Evolutionary conservation across 2,888 invertebrate species (phyloP).

Genomic region (Sepioteuthis lessoniana): DNA sequence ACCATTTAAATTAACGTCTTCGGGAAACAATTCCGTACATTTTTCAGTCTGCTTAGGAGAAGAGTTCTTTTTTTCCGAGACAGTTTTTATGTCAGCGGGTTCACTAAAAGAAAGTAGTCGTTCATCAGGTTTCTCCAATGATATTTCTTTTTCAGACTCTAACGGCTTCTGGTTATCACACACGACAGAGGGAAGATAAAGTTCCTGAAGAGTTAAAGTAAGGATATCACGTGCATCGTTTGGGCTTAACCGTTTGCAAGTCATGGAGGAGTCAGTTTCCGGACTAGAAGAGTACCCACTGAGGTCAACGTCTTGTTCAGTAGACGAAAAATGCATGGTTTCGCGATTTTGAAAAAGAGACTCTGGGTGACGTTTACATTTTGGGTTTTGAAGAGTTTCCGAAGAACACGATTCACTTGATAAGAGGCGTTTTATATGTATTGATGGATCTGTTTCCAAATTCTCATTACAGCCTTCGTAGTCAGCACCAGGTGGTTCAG

Average conservation of each 20-base stretch:
- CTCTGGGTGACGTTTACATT: not conserved
- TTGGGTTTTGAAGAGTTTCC: not conserved
- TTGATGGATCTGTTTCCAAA: not conserved
- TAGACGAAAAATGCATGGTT: not conserved
- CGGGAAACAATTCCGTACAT: too few relatives aligned
- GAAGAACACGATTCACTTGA: not conserved
- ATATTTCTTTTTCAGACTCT: too few relatives aligned
- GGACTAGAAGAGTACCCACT: not conserved
- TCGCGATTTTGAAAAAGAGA: not conserved
- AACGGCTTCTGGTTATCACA: not conserved
- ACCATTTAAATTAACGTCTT: too few relatives aligned
- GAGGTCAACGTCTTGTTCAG: not conserved
- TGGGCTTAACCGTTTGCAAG: not conserved
- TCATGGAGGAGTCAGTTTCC: not conserved
- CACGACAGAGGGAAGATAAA: not conserved
- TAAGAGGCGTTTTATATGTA: not conserved
- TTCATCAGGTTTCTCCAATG: too few relatives aligned
- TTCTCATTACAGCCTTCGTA: not conserved
- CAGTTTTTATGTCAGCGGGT: too few relatives aligned
- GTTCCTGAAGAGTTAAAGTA: not conserved
- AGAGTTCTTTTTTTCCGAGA: too few relatives aligned
- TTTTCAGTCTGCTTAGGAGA: too few relatives aligned
- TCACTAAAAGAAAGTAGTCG: too few relatives aligned
- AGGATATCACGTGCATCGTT: not conserved
- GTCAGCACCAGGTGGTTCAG: too few relatives aligned